Evolutionary conservation across 2,797 vertebrate genomes (phyloP).

Genomic region (Alfaro cultratus): DNA sequence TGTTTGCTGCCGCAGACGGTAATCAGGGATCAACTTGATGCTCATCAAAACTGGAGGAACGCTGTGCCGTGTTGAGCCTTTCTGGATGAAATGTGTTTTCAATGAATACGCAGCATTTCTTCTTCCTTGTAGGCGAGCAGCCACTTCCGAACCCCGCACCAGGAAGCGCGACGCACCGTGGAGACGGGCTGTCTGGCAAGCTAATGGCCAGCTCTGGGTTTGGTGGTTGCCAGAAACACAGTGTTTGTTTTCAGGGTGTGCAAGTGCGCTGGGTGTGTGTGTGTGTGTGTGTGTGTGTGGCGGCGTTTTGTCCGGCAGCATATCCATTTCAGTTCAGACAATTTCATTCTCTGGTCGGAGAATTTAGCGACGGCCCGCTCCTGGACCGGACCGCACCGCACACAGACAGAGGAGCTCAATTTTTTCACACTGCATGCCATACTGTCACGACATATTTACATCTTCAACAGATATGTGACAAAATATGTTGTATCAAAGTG

Average conservation of each 20-base stretch:
- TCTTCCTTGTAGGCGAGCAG: neutral
- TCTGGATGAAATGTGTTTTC: slow-evolving; percentile 8
- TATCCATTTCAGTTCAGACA: neutral
- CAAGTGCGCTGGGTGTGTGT: neutral
- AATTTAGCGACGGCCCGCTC: neutral
- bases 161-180: neutral
- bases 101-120: neutral
- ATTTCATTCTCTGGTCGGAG: neutral
- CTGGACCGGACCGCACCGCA: neutral
- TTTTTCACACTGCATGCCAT: no score
- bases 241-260: neutral
- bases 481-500: no score
- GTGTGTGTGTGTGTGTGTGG: neutral
- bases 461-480: no score
- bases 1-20: slow-evolving; percentile 40
- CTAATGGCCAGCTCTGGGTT: neutral
- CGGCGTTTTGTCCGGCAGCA: neutral
- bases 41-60: slow-evolving; percentile 39
- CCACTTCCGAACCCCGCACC: neutral
- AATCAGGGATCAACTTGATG: slow-evolving; percentile 53
- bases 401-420: no score
- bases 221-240: neutral
- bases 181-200: neutral
- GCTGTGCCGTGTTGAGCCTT: slow-evolving; percentile 15
- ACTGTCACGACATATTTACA: no score